These are phyloP conservation scores for Setophaga coronata DNA, from an alignment of 2,113 vertebrate species.

Conservation along the genomic window DNA sequence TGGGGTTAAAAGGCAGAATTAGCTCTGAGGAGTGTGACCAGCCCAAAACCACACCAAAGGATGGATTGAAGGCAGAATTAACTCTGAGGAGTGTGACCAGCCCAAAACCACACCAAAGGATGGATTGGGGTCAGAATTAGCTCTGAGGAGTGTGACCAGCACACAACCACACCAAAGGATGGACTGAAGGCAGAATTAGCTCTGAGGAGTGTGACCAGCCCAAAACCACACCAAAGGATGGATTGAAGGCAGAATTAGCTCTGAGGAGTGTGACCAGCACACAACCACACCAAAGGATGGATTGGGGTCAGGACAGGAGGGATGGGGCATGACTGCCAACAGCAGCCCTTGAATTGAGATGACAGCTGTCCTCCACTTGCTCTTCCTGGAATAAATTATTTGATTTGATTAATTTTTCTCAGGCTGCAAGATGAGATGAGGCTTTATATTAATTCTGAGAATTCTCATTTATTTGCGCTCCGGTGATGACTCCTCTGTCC, in stretches of 20 bases:
- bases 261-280: neutral
- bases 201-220: neutral
- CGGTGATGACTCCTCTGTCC: fast-evolving
- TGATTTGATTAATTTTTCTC: neutral
- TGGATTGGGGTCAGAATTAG: neutral
- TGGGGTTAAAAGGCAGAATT: neutral
- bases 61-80: neutral
- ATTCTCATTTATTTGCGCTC: neutral
- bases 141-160: neutral
- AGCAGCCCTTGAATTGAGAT: neutral
- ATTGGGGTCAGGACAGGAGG: neutral
- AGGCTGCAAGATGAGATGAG: neutral
- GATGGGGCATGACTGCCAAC: neutral
- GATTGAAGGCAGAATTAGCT: neutral
- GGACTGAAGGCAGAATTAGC: neutral
- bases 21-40: neutral
- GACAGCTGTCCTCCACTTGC: neutral
- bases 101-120: neutral
- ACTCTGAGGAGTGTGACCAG: neutral
- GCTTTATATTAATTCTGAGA: neutral
- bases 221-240: neutral
- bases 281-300: neutral
- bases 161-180: neutral
- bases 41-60: neutral
- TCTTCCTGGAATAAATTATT: neutral